These are phyloP conservation scores for Gila orcuttii DNA, from an alignment of 2,113 vertebrate species.

Conservation along the genomic window DNA sequence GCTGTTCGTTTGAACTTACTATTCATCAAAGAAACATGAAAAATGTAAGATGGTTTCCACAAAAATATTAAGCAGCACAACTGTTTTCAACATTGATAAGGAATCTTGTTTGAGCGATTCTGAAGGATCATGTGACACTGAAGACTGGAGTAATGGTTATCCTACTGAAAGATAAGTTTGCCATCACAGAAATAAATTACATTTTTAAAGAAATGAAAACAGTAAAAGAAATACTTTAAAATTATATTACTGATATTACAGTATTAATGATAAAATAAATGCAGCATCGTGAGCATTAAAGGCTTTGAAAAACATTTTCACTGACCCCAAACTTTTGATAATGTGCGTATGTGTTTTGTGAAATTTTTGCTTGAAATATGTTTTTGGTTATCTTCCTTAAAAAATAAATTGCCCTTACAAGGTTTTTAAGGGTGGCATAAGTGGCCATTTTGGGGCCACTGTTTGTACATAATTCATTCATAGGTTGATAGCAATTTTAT, in stretches of 20 bases:
- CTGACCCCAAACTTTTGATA: background rate
- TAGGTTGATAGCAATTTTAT: background rate
- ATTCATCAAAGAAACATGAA: too few species aligned
- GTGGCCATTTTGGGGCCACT: background rate
- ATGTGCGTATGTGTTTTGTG: background rate
- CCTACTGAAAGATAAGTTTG: too few species aligned
- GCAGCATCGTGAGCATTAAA: background rate
- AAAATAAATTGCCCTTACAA: background rate
- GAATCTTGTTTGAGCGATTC: too few species aligned
- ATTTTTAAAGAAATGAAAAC: background rate
- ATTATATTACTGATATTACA: background rate
- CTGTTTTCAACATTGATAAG: too few species aligned
- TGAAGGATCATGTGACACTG: too few species aligned
- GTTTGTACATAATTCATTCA: background rate
- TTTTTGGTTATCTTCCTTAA: background rate
- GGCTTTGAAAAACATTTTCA: background rate
- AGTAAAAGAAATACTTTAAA: background rate
- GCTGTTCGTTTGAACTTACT: background rate
- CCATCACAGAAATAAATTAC: background rate
- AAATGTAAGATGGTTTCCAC: too few species aligned
- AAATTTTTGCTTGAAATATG: background rate
- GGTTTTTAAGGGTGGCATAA: background rate
- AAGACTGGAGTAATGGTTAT: background rate
- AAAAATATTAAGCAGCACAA: too few species aligned
- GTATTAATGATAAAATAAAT: background rate